Evolutionary conservation across 2,113 vertebrate species (phyloP).

Genomic region (Nettapus auritus): DNA sequence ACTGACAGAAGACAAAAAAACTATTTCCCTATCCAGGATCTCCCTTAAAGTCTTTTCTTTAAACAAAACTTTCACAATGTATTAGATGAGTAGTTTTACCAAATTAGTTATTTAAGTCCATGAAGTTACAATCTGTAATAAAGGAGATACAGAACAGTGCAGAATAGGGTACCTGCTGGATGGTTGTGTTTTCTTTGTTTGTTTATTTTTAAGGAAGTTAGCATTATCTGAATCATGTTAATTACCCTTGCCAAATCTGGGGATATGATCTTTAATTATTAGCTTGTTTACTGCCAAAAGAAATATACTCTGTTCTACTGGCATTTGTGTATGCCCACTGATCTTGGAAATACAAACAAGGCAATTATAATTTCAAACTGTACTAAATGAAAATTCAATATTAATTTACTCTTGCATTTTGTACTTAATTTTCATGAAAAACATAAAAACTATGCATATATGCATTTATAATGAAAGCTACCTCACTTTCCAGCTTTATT

Average conservation of each 20-base stretch:
- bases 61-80: neutral
- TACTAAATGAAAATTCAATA: neutral
- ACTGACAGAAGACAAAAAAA: rapidly evolving
- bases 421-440: neutral
- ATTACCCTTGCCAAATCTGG: neutral
- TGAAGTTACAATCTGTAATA: neutral
- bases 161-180: neutral
- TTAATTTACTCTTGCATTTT: neutral
- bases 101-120: neutral
- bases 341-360: neutral
- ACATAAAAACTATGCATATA: neutral
- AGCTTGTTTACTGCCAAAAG: neutral
- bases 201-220: neutral
- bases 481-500: neutral
- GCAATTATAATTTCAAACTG: neutral
- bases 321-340: neutral
- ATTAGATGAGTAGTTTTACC: neutral
- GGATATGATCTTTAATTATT: neutral
- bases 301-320: neutral
- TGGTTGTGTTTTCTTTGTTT: neutral
- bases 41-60: neutral
- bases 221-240: neutral
- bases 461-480: neutral
- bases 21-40: neutral
- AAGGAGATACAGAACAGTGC: neutral